Base-by-base conservation (phyloP, 2,797 vertebrate species). In the Ciconia nigra region DNA sequence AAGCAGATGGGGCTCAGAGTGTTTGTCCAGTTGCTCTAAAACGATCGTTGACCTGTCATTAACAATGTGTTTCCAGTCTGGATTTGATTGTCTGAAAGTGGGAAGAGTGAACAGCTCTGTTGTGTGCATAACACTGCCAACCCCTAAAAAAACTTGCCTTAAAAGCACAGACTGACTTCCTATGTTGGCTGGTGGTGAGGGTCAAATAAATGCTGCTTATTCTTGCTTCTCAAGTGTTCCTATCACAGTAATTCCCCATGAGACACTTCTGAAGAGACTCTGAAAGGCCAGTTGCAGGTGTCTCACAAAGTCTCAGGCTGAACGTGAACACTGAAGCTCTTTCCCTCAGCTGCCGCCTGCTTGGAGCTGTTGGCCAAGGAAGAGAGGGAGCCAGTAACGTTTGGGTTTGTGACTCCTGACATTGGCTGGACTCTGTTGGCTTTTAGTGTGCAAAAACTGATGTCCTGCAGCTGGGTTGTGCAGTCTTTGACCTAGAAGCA, bases 11-110 rank as follows among this genome's bases (percentile, higher is more conserved):
- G 18, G 15, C 46, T 84, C 15, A 9, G 28, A 33, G 10, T 35
- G 33, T 71, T 94, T 92, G 46, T 83, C 44, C 14, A 42, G 21
- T 62, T 85, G 37, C 22, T 84, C 51, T 79, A n/a, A 72, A 84
- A 24, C 2, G 0, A 25, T 54, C 4, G 0, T 66, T 31, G 7
- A 58, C 37, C 54, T 94, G 66, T 71, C 9, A 5, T 59, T 35
- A 69, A 20, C 18, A 62, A 8, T 49, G 18, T 3, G 7, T 89
- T 76, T 83, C 37, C 63, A 77, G 39, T 83, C 41, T 89, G 73
- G 37, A 33, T 85, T 79, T 46, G 67, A 41, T 37, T 57, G 16
- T 67, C 41, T 94, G 46, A 15, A 92, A 62, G 29, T 33, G 16
- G 39, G 25, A 79, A 70, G 47, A 86, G 24, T 19, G 11, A 65